phyloP scores from a whole-genome alignment of 1,140 invertebrate genomes.

The Drosophila oshimai region DNA sequence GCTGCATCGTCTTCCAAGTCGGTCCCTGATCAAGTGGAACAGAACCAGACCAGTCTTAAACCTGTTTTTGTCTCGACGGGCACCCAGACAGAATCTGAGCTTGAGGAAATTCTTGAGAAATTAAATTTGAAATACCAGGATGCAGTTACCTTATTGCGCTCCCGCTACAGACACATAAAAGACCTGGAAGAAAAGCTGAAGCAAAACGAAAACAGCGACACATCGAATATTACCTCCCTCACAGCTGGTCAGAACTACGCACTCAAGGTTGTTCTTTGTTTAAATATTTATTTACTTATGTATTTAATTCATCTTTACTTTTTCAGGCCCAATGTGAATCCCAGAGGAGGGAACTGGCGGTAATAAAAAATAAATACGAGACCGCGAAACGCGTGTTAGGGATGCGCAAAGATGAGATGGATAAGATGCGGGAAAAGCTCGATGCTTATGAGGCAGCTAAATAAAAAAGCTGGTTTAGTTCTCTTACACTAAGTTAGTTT shows the following conservation, averaged over 20 bases:
- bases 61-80: background rate
- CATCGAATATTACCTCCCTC: conserved; percentile 34
- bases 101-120: conserved; percentile 32
- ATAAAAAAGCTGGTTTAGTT: no score
- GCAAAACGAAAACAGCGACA: conserved; percentile 51
- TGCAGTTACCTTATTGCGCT: conserved; percentile 31
- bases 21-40: background rate
- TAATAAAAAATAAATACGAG: conserved; percentile 50
- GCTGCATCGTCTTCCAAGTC: background rate
- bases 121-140: conserved; percentile 39
- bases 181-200: conserved; percentile 36
- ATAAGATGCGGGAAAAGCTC: conserved; percentile 6
- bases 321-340: conserved; percentile 42
- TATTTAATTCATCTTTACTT: background rate
- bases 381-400: conserved; percentile 37
- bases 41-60: background rate
- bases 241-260: conserved; percentile 46
- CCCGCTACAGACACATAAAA: conserved; percentile 44
- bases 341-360: conserved; percentile 34
- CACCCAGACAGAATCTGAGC: conserved; percentile 53
- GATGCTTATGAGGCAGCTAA: conserved; percentile 14
- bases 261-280: conserved; percentile 31
- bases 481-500: no score
- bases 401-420: conserved; percentile 52
- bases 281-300: background rate